Base-by-base conservation (phyloP, 1,140 invertebrate genomes). In the Aphelenchoides fujianensis region DNA sequence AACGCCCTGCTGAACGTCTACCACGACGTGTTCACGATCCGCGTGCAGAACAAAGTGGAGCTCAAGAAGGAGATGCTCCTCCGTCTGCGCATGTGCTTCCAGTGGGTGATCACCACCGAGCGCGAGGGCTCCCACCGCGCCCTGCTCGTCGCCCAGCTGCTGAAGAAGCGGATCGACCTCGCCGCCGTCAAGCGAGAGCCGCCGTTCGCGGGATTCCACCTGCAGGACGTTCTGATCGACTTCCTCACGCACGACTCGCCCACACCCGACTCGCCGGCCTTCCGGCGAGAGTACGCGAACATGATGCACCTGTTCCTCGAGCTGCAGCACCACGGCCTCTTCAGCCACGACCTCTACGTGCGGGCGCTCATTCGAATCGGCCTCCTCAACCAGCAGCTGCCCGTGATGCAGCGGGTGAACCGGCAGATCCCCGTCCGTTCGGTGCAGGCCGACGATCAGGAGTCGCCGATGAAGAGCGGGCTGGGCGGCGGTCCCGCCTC, bases 181-280 rank as follows among this genome's bases (percentile, higher is more conserved):
- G 48, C 5, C n/a, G 2, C 30, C 32, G 23, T 19, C 31, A 57
- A 35, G 31, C 27, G 55, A 37, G 66, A 27, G 19, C 27, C 69
- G 62, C 19, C 73, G 55, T 68, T 75, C 41, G 27, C 41, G 1
- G 63, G 63, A 12, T 66, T 66, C 3, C 31, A 35, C 30, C 36
- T 79, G 3, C 75, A 79, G 30, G 77, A 80, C 19, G 12, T 78
- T 12, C 52, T 78, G 2, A 59, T 80, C 16, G 76, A 78, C 32
- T 78, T 64, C 66, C 54, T 78, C 12, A 72, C 63, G 31, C 66
- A 36, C 55, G 76, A 78, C 7, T n/a, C 16, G 12, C 79, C 75
- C 30, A 66, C 23, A 30, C 62, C 34, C 3, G 74, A 68, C 1
- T 19, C 32, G 12, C 12, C 59, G 2, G 32, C 30, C 9, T 78